Evolutionary conservation across 2,888 invertebrate species (phyloP).

Genomic region (Sicus ferrugineus): DNA sequence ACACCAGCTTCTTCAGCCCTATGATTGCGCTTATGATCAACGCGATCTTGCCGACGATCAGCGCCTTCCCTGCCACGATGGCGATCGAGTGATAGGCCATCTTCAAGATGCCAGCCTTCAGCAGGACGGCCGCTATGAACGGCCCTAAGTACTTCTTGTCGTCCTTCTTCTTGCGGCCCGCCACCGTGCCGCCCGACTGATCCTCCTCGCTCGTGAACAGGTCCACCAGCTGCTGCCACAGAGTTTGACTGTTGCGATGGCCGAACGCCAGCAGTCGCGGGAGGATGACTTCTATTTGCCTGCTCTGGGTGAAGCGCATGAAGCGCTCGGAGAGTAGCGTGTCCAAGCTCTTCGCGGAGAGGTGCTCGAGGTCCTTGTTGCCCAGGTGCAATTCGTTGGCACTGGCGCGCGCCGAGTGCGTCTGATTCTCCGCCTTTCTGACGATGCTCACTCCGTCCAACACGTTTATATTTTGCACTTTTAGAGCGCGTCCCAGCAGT

Average conservation of each 20-base stretch:
- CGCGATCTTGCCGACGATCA: slow-evolving; percentile 85
- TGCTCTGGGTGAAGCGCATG: slow-evolving; percentile 70
- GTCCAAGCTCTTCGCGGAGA: slow-evolving; percentile 71
- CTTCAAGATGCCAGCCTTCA: slow-evolving; percentile 77
- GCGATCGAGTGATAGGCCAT: slow-evolving; percentile 80
- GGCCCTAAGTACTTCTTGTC: slow-evolving; percentile 72
- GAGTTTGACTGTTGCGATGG: slow-evolving; percentile 62
- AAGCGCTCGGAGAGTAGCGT: slow-evolving; percentile 69
- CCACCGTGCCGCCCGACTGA: neutral
- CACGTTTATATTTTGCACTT: slow-evolving; percentile 70
- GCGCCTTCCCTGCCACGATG: slow-evolving; percentile 80
- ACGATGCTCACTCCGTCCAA: slow-evolving; percentile 72
- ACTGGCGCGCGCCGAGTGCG: slow-evolving; percentile 58
- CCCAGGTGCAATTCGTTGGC: slow-evolving; percentile 64
- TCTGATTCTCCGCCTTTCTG: slow-evolving; percentile 61
- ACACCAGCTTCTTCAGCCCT: slow-evolving; percentile 80
- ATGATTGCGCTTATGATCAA: slow-evolving; percentile 80
- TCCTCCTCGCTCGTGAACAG: slow-evolving; percentile 55
- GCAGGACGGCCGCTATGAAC: slow-evolving; percentile 73
- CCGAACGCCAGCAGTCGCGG: slow-evolving; percentile 66
- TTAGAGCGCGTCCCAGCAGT: slow-evolving; percentile 71
- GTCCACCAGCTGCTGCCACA: slow-evolving; percentile 64
- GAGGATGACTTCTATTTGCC: slow-evolving; percentile 68
- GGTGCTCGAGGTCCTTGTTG: slow-evolving; percentile 70
- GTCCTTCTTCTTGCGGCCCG: slow-evolving; percentile 69